Percentiles rank a stretch among this genome's conserved stretches.
phyloP scores from a whole-genome alignment of 2,888 invertebrate genomes.

The Tipula vernalis region DNA sequence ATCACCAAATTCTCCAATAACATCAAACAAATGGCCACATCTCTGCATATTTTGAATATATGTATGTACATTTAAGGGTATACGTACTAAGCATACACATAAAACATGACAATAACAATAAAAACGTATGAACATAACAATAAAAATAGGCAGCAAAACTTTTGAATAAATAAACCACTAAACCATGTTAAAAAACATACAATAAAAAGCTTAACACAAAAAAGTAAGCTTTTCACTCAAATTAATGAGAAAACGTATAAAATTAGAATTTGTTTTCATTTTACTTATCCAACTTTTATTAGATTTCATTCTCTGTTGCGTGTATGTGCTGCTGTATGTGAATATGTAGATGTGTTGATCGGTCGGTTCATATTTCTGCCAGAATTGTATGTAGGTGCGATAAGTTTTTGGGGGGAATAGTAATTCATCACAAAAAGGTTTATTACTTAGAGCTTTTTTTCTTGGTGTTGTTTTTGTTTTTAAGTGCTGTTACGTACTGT shows the following conservation, averaged over 20 bases:
- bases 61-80: not conserved
- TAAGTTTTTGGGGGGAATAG: not conserved
- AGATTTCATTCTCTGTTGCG: not conserved
- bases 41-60: too few species aligned
- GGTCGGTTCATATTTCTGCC: not conserved
- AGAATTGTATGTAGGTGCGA: not conserved
- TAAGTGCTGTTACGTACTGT: too few species aligned
- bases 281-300: not conserved
- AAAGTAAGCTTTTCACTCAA: not conserved
- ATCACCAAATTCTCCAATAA: too few species aligned
- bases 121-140: not conserved
- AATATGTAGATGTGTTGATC: not conserved
- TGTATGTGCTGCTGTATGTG: not conserved
- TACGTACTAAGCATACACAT: not conserved
- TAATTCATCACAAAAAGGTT: not conserved
- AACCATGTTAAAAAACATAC: not conserved
- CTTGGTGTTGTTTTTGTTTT: too few species aligned
- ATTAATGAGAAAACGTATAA: not conserved
- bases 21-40: too few species aligned
- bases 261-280: not conserved
- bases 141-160: not conserved
- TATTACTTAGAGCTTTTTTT: too few species aligned
- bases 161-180: not conserved
- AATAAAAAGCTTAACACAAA: not conserved
- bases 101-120: not conserved